Percentiles rank a stretch among this genome's conserved stretches.
These are phyloP conservation scores for Philereme transversata DNA, from an alignment of 2,888 invertebrate species.

Conservation along the genomic window DNA sequence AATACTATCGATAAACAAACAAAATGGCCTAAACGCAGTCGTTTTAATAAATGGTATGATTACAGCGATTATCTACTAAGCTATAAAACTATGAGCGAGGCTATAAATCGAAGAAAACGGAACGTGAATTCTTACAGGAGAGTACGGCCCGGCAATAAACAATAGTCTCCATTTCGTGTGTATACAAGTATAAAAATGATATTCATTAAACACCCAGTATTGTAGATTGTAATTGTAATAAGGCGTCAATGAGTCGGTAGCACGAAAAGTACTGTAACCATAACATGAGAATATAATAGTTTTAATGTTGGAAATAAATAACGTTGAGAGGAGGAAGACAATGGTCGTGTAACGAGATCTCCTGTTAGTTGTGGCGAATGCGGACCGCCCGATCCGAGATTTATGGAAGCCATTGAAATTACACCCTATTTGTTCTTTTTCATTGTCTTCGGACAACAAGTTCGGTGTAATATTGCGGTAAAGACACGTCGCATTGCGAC, in stretches of 20 bases:
- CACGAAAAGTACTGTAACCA: constrained; percentile 54
- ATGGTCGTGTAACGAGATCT: constrained; percentile 78
- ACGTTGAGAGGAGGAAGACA: constrained; percentile 72
- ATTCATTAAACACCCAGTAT: constrained; percentile 66
- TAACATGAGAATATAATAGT: constrained; percentile 76
- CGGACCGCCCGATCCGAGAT: constrained; percentile 66
- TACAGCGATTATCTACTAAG: constrained; percentile 51
- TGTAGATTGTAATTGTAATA: constrained; percentile 61
- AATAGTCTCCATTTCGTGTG: constrained; percentile 60
- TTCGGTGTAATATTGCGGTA: constrained; percentile 14
- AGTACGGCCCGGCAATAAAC: constrained; percentile 56
- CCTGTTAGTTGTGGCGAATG: constrained; percentile 76
- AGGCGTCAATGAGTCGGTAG: constrained; percentile 67
- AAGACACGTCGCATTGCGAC: background rate
- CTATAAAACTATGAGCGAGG: constrained; percentile 49
- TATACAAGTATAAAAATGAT: constrained; percentile 67
- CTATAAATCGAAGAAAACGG: constrained; percentile 66
- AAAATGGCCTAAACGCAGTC: constrained; percentile 37
- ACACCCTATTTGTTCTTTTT: constrained; percentile 68
- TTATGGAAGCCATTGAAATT: constrained; percentile 74
- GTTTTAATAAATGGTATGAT: constrained; percentile 64
- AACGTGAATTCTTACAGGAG: constrained; percentile 65
- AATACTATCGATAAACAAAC: constrained; percentile 26
- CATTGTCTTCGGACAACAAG: constrained; percentile 39
- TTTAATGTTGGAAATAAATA: constrained; percentile 79